phyloP scores from a whole-genome alignment of 2,888 invertebrate species.

The Lasioglossum oenotherae region DNA sequence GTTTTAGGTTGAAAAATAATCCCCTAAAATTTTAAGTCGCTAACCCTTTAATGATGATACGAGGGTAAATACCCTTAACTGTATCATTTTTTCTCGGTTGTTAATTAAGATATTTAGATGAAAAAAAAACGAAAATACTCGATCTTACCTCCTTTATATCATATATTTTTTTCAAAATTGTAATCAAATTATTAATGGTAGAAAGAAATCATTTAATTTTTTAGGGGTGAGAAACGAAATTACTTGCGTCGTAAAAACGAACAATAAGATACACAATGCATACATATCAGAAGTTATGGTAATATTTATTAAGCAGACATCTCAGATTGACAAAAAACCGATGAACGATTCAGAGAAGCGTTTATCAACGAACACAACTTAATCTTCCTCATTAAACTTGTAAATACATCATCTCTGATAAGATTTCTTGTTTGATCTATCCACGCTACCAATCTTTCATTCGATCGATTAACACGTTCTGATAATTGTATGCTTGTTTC shows the following conservation, averaged over 20 bases:
- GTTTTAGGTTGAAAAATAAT: too few species aligned
- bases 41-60: too few species aligned
- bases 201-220: too few species aligned
- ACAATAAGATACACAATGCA: not conserved
- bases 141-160: too few species aligned
- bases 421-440: not conserved
- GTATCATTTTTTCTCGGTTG: too few species aligned
- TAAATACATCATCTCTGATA: not conserved
- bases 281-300: not conserved
- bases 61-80: too few species aligned
- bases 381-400: not conserved
- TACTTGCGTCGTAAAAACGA: not conserved
- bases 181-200: too few species aligned
- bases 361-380: not conserved
- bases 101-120: too few species aligned
- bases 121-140: too few species aligned
- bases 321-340: not conserved
- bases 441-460: not conserved
- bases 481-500: not conserved
- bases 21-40: too few species aligned
- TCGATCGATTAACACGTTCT: not conserved
- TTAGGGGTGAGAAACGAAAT: too few species aligned
- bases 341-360: not conserved
- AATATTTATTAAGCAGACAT: not conserved
- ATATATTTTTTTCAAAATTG: too few species aligned